These are phyloP conservation scores for Chorisops tibialis DNA, from an alignment of 2,888 invertebrate species.

Conservation along the genomic window DNA sequence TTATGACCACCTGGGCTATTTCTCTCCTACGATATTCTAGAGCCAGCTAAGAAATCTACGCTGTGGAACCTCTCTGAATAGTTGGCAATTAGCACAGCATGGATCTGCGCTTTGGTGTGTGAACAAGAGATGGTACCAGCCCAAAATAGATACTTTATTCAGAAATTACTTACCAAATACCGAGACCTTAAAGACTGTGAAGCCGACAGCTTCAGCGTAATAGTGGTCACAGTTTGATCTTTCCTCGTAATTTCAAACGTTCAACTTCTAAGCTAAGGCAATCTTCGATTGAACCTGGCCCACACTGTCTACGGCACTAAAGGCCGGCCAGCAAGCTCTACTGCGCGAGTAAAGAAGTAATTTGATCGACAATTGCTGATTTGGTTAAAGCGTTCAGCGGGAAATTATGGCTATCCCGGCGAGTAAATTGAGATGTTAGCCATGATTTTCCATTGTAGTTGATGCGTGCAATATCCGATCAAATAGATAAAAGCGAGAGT, in stretches of 20 bases:
- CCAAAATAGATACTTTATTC: no score
- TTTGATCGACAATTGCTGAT: slow-evolving; percentile 26
- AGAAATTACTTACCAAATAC: no score
- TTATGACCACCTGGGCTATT: no score
- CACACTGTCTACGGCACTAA: no score
- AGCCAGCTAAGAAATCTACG: no score
- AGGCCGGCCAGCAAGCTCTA: no score
- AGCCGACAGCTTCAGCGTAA: background rate
- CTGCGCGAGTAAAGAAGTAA: slow-evolving; percentile 9
- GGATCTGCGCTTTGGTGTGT: background rate
- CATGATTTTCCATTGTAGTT: slow-evolving; percentile 20
- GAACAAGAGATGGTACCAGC: no score
- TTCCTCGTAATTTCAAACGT: no score
- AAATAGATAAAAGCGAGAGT: slow-evolving; percentile 24
- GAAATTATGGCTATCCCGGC: slow-evolving; percentile 25
- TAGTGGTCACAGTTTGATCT: slow-evolving; percentile 13
- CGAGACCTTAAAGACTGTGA: background rate
- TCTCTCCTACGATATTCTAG: no score
- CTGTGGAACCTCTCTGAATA: background rate
- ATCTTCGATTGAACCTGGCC: no score
- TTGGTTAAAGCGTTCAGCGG: slow-evolving; percentile 25
- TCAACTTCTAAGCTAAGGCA: no score
- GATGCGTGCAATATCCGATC: slow-evolving; percentile 22
- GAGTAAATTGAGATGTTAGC: slow-evolving; percentile 24
- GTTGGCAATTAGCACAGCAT: slow-evolving; percentile 18